Evolutionary conservation across 2,113 vertebrate genomes (phyloP).

Genomic region (Melanerpes formicivorus): DNA sequence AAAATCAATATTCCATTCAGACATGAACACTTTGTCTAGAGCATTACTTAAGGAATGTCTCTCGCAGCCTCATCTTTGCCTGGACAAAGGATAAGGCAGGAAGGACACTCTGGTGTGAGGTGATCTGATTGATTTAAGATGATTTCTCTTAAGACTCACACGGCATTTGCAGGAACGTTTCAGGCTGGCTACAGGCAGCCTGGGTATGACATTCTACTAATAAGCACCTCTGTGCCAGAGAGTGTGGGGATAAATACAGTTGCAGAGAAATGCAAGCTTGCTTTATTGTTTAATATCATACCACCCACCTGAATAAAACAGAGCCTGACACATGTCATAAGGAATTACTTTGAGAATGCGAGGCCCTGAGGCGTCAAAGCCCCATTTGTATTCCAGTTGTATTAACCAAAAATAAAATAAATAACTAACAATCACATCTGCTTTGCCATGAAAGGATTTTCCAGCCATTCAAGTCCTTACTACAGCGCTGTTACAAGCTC

Average conservation of each 20-base stretch:
- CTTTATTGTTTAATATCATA: conserved; percentile 53
- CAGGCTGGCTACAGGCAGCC: not conserved
- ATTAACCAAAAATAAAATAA: conserved; percentile 57
- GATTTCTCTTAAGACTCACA: not conserved
- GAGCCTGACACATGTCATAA: conserved; percentile 70
- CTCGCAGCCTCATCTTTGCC: conserved; percentile 3
- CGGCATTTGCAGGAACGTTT: not conserved
- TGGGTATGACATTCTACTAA: not conserved
- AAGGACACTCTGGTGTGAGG: not conserved
- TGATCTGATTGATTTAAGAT: not conserved
- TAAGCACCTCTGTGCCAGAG: conserved; percentile 31
- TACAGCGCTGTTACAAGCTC: not conserved
- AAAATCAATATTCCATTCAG: conserved; percentile 72
- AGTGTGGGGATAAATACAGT: not conserved
- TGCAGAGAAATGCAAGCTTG: conserved; percentile 48
- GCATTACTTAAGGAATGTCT: conserved; percentile 10
- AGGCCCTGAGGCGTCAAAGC: conserved; percentile 40
- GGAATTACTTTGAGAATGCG: conserved; percentile 52
- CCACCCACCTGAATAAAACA: conserved; percentile 70
- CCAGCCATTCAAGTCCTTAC: conserved; percentile 21
- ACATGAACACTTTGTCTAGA: not conserved
- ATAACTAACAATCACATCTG: conserved; percentile 44
- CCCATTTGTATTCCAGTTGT: conserved; percentile 50
- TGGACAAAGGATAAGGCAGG: not conserved
- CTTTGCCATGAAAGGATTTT: conserved; percentile 42